These are phyloP conservation scores for Spinus pinus DNA, from an alignment of 2,797 vertebrate species.

Conservation along the genomic window DNA sequence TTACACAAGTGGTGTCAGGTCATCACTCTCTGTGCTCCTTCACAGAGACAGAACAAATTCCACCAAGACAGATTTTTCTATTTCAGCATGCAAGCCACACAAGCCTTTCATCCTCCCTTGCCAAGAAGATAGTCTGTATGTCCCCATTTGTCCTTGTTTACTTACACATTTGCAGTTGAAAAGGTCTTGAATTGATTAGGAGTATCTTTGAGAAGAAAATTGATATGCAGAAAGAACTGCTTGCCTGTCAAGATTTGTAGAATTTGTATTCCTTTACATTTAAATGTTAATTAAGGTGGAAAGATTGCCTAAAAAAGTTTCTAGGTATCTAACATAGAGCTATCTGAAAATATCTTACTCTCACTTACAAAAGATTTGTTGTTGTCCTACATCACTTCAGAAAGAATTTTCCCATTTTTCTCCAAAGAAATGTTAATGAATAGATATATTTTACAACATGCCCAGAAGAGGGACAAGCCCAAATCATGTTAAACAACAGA, in stretches of 20 bases:
- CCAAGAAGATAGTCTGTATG: fast-evolving
- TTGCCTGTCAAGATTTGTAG: not conserved
- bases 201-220: not conserved
- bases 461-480: not conserved
- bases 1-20: not conserved
- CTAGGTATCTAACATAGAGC: not conserved
- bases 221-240: not conserved
- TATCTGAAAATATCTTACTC: not conserved
- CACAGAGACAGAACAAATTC: not conserved
- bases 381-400: not conserved
- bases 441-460: not conserved
- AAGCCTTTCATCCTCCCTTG: not conserved
- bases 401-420: not conserved
- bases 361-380: not conserved
- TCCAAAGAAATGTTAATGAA: not conserved
- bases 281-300: not conserved
- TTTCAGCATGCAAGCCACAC: not conserved
- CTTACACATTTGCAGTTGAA: not conserved
- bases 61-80: not conserved
- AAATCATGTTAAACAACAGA: not conserved
- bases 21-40: not conserved
- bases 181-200: not conserved
- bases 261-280: not conserved
- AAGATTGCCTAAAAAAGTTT: not conserved
- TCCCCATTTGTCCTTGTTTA: not conserved